Evolutionary conservation across 1,140 invertebrate species (phyloP).

Genomic region (Asobara japonica): DNA sequence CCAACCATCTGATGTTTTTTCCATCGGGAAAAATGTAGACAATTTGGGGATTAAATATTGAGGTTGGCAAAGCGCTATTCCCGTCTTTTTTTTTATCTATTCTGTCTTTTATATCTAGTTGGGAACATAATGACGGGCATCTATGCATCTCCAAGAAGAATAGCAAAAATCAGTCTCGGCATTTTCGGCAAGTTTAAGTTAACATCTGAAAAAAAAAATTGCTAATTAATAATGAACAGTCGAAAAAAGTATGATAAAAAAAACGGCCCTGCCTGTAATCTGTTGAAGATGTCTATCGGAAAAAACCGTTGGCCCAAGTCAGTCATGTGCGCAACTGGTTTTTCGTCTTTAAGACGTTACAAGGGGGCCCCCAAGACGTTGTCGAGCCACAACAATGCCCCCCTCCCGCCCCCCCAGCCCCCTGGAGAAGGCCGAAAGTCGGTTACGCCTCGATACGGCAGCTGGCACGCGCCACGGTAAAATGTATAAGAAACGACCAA

Average conservation of each 20-base stretch:
- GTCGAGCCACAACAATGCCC: slow-evolving; percentile 53
- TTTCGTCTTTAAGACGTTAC: slow-evolving; percentile 58
- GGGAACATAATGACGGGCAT: too few species aligned
- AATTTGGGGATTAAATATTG: background rate
- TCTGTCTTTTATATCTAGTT: too few species aligned
- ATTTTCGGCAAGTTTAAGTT: too few species aligned
- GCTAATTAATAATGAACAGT: too few species aligned
- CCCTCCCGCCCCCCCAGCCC: slow-evolving; percentile 28
- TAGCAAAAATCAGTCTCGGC: too few species aligned
- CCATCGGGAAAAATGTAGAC: too few species aligned
- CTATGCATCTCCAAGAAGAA: too few species aligned
- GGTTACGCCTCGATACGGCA: slow-evolving; percentile 64
- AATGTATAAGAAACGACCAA: slow-evolving; percentile 6
- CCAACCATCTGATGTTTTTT: background rate
- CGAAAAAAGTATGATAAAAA: too few species aligned
- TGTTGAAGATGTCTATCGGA: background rate
- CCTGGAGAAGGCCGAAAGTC: slow-evolving; percentile 63
- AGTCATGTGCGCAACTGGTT: slow-evolving; percentile 47
- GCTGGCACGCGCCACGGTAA: slow-evolving; percentile 63
- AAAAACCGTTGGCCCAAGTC: slow-evolving; percentile 50
- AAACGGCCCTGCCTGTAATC: too few species aligned
- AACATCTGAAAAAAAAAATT: too few species aligned
- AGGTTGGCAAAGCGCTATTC: too few species aligned
- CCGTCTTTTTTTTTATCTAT: too few species aligned
- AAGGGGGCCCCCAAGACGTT: slow-evolving; percentile 58